phyloP scores from a whole-genome alignment of 2,888 invertebrate species.

The Acanthosepion lycidas region DNA sequence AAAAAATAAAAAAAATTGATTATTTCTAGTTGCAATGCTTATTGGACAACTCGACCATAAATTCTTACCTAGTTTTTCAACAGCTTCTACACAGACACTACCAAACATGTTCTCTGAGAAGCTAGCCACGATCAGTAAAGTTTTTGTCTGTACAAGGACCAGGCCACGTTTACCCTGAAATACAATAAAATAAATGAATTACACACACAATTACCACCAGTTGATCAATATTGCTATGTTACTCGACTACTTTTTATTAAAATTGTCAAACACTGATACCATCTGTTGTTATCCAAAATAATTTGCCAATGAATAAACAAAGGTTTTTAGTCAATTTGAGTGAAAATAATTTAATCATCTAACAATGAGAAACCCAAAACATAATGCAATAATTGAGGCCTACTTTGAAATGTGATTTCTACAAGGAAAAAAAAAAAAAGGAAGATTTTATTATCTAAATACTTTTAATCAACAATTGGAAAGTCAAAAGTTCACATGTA shows the following conservation, averaged over 20 bases:
- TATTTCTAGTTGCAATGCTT: too few relatives aligned
- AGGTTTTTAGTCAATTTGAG: neutral
- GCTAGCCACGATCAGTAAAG: slow-evolving; percentile 72
- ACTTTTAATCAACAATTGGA: too few relatives aligned
- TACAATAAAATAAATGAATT: neutral
- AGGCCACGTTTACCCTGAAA: slow-evolving; percentile 68
- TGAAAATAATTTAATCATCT: neutral
- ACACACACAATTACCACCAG: slow-evolving; percentile 38
- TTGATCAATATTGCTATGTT: neutral
- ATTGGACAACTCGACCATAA: too few relatives aligned
- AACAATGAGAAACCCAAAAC: neutral
- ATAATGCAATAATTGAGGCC: neutral
- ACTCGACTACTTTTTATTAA: neutral
- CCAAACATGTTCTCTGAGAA: slow-evolving; percentile 74
- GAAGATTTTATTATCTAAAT: too few relatives aligned
- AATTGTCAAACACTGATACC: neutral
- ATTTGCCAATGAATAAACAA: neutral
- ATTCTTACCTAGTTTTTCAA: slow-evolving; percentile 73
- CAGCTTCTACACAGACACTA: slow-evolving; percentile 75
- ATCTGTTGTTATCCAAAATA: too few relatives aligned
- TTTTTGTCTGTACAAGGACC: slow-evolving; percentile 70
- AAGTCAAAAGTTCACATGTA: too few relatives aligned
- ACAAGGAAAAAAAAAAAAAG: too few relatives aligned
- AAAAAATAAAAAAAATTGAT: too few relatives aligned
- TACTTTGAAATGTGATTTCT: too few relatives aligned